Percentiles rank a stretch among this genome's conserved stretches.
Conservation (phyloP, 2,888 invertebrate genomes). For the Neria commutata region DNA sequence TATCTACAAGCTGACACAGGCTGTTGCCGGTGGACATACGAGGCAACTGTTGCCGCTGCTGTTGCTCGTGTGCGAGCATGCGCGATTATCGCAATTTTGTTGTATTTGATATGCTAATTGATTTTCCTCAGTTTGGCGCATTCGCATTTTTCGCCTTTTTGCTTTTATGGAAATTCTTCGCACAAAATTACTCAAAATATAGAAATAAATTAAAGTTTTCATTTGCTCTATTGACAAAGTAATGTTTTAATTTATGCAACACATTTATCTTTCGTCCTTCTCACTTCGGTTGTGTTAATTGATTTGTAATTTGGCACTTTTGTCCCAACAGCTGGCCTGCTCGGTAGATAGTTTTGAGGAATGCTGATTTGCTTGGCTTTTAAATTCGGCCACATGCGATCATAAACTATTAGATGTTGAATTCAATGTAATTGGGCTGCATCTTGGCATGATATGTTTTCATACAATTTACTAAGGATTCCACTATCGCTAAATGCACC, state of each 20-base stretch:
- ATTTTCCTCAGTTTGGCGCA: constrained; percentile 13
- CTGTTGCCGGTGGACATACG: not conserved
- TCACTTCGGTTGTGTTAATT: not conserved
- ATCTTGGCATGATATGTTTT: too few species aligned
- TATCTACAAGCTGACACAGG: not conserved
- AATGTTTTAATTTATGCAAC: constrained; percentile 44
- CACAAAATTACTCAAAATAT: not conserved
- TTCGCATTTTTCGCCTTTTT: too few species aligned
- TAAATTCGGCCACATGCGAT: too few species aligned
- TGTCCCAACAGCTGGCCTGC: too few species aligned
- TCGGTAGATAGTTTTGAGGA: too few species aligned
- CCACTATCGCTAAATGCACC: too few species aligned
- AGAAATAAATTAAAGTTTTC: not conserved
- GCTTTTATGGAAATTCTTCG: constrained; percentile 3
- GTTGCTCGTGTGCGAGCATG: constrained; percentile 2
- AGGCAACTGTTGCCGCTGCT: not conserved
- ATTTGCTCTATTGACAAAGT: not conserved
- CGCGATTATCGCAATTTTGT: constrained; percentile 55
- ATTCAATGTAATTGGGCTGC: too few species aligned
- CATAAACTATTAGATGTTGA: too few species aligned
- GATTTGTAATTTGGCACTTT: constrained; percentile 5
- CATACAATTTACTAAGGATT: too few species aligned
- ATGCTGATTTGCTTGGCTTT: not conserved
- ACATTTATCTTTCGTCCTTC: constrained; percentile 20
- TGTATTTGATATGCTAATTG: constrained; percentile 57